Base-by-base conservation (phyloP, 2,113 vertebrate genomes). In the Onychostoma macrolepis region DNA sequence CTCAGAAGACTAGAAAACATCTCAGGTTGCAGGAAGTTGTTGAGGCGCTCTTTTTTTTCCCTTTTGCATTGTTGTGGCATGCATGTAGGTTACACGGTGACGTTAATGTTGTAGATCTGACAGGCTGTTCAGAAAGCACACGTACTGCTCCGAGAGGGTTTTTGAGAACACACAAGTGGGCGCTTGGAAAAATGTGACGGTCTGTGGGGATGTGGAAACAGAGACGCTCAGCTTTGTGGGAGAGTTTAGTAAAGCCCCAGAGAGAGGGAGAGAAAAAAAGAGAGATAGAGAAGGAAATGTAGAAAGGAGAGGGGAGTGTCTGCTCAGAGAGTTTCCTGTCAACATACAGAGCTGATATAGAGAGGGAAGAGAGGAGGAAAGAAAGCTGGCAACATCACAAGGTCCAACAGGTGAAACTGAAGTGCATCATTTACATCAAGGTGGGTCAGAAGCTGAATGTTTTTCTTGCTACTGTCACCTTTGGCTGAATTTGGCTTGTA, bases 21-120 rank as follows among this genome's bases (percentile, higher is more conserved):
- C 79, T 89, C 75, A 26, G 21, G 76, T 90, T 88, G 61, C 89
- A 90, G 80, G 84, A 88, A 88, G 67, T 84, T 50, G 56, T 30
- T 72, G 61, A 50, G 41, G 30, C 24, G 8, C 45, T 33, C 28
- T 69, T 78, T 61, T 65, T 45, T 33, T 4, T 21, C 86, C 88
- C 91, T 92, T 48, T 89, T 87, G 88, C 87, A 90, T 89, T 92
- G 91, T 91, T 90, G 92, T 86, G 17, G 28, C 15, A 41, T 71
- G 80, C 63, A 58, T 63, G 30, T 82, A 90, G 58, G 58, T 82
- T 91, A 89, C 87, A 86, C 71, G 4, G 30, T 79, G 65, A 80
- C 78, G 75, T 88, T 90, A 85, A 89, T 75, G 43, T 92, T 75
- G 10, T 11, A 69, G 58, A 75, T 36, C 24, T 76, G 15, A 41